Evolutionary conservation across 2,888 invertebrate genomes (phyloP).

Genomic region (Tetranychus truncatus): DNA sequence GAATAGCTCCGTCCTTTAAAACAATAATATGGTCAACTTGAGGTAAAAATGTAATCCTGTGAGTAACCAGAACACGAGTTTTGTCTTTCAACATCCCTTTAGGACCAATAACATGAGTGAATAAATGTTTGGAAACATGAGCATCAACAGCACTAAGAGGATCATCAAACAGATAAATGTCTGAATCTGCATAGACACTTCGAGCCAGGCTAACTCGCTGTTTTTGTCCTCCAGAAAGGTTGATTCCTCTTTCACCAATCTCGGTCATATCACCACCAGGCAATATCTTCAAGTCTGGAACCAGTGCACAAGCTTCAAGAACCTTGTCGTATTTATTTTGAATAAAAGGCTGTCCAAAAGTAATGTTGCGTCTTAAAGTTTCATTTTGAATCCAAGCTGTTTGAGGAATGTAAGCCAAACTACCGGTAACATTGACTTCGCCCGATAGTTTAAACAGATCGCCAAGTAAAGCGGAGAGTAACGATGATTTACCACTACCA

Average conservation of each 20-base stretch:
- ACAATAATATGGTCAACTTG: conserved; percentile 78
- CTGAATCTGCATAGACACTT: conserved; percentile 56
- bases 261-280: conserved; percentile 35
- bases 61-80: conserved; percentile 82
- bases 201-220: conserved; percentile 38
- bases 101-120: conserved; percentile 75
- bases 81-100: conserved; percentile 38
- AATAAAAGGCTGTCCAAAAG: conserved; percentile 33
- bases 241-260: conserved; percentile 39
- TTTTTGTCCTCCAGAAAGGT: conserved; percentile 33
- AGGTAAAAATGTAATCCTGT: conserved; percentile 77
- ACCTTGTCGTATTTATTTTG: conserved; percentile 31
- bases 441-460: conserved; percentile 27
- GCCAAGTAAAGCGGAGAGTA: conserved; percentile 27
- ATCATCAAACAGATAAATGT: conserved; percentile 36
- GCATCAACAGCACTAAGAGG: conserved; percentile 54
- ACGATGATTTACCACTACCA: conserved; percentile 26
- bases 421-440: conserved; percentile 13
- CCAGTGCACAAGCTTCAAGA: conserved; percentile 36
- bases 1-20: conserved; percentile 63
- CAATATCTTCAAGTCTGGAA: conserved; percentile 34
- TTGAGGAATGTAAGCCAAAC: conserved; percentile 19
- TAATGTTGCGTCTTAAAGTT: conserved; percentile 34
- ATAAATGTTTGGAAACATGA: conserved; percentile 93
- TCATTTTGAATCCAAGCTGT: conserved; percentile 18